Conservation (phyloP, 2,888 invertebrate genomes). For the Panopea generosa region DNA sequence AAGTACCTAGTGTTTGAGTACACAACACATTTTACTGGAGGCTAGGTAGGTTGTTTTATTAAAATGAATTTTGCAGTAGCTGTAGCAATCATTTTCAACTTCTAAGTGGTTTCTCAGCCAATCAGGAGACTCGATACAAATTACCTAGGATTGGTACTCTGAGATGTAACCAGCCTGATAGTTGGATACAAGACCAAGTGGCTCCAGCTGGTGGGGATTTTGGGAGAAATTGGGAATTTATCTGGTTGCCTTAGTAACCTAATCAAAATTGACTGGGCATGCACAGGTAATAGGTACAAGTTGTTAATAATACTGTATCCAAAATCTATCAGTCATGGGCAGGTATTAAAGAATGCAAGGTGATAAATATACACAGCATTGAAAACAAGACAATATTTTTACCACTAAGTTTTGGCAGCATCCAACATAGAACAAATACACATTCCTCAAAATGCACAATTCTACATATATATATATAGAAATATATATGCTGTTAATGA, state of each 20-base stretch:
- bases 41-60: constrained; percentile 30
- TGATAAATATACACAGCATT: background rate
- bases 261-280: constrained; percentile 23
- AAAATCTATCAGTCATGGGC: constrained; percentile 40
- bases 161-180: background rate
- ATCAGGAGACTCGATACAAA: constrained; percentile 22
- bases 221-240: constrained; percentile 16
- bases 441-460: too few relatives aligned
- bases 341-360: background rate
- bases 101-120: constrained; percentile 16
- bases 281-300: constrained; percentile 13
- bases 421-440: constrained; percentile 7
- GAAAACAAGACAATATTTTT: background rate
- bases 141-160: constrained; percentile 18
- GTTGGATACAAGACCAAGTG: constrained; percentile 45
- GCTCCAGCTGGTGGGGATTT: constrained; percentile 57
- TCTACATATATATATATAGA: too few relatives aligned
- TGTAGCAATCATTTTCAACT: constrained; percentile 7
- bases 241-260: constrained; percentile 56
- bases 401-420: constrained; percentile 23
- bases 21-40: constrained; percentile 9
- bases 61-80: constrained; percentile 22
- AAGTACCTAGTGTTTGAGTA: background rate
- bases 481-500: too few relatives aligned
- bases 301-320: constrained; percentile 31